Base-by-base conservation (phyloP, 2,797 vertebrate species). In the Crax fasciolata region DNA sequence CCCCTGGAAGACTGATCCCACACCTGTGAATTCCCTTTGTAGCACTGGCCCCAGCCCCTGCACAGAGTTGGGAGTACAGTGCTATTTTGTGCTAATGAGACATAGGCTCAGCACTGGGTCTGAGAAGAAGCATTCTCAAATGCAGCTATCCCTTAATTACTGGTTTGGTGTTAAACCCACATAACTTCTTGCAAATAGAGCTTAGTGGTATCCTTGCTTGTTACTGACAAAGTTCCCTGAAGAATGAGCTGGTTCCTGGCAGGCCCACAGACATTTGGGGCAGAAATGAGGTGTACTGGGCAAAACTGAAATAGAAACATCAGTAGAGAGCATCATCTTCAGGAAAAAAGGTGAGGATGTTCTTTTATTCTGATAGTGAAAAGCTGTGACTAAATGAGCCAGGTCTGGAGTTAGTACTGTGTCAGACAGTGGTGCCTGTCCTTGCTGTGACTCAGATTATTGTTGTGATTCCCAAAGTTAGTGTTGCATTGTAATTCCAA, bases 181-280 rank as follows among this genome's bases (percentile, higher is more conserved):
- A 30, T 54, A 41, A 44, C 39, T 66, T 68, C 1, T 10, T 46
- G 46, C 71, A 62, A 11, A 24, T 16, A 4, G 0, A 0, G 9
- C 46, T 58, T 14, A 13, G 14, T 39, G 65, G 52, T 20, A 32
- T 13, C 49, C 49, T 39, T 10, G 59, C 54, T 72, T 63, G 49
- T 55, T 80, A 0, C 13, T 77, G 84, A 35, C 49, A 44, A 16
- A 4, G 2, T 20, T 24, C 32, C 79, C n/a, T 13, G 20, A n/a
- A 13, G 55, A 84, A 15, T 21, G 65, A 80, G 55, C 48, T 46
- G 58, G 25, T 75, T 62, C 48, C 73, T 83, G 68, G 15, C 38
- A 43, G 54, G 8, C 23, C n/a, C 9, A 4, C 21, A 38, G 32
- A 38, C 15, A 4, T 66, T 51, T 16, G 57, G 49, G 71, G 55